phyloP scores from a whole-genome alignment of 2,888 invertebrate species.

The Epistrophella euchroma region DNA sequence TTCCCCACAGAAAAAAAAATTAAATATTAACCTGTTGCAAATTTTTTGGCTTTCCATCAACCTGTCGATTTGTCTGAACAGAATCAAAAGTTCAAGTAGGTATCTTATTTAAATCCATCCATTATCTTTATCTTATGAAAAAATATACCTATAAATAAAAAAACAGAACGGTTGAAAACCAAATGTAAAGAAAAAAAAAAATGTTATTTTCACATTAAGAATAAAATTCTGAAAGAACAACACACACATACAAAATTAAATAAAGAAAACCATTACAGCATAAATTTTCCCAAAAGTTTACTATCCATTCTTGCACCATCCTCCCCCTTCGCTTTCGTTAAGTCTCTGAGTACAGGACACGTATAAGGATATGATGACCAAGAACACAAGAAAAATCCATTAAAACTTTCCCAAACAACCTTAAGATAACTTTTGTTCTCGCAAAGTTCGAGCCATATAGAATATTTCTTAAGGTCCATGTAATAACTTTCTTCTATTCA shows the following conservation, averaged over 20 bases:
- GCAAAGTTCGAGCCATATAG: constrained; percentile 57
- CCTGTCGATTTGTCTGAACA: constrained; percentile 41
- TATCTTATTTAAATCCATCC: constrained; percentile 61
- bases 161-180: constrained; percentile 35
- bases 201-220: constrained; percentile 38
- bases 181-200: constrained; percentile 40
- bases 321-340: not conserved
- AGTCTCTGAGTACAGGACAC: constrained; percentile 23
- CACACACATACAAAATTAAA: constrained; percentile 24
- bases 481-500: constrained; percentile 19
- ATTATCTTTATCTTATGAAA: constrained; percentile 38
- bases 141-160: not conserved
- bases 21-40: constrained; percentile 57
- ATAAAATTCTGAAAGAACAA: constrained; percentile 24
- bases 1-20: not conserved
- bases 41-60: constrained; percentile 48
- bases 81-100: constrained; percentile 22
- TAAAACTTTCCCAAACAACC: constrained; percentile 73
- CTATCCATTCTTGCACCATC: constrained; percentile 35
- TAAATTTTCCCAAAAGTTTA: constrained; percentile 68
- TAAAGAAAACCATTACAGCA: constrained; percentile 66
- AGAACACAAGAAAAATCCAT: constrained; percentile 73
- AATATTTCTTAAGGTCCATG: constrained; percentile 47
- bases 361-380: constrained; percentile 57
- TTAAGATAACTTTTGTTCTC: constrained; percentile 73